Evolutionary conservation across 2,888 invertebrate species (phyloP).

Genomic region (Stictocephala bisonia): DNA sequence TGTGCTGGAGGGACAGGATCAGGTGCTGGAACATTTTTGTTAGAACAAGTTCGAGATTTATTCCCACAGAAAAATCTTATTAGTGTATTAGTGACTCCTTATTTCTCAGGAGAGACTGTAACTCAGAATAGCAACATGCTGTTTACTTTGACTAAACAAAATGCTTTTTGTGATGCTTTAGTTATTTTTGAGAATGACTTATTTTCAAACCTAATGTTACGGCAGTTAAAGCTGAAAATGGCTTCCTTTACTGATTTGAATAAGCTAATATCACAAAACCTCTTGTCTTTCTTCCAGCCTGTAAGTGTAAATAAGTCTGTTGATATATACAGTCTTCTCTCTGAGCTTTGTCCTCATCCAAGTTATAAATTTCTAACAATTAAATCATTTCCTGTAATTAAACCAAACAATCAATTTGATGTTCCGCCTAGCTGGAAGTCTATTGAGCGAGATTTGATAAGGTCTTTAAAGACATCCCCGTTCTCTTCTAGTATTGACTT

Average conservation of each 20-base stretch:
- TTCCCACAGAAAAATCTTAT: conserved; percentile 66
- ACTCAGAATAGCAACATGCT: conserved; percentile 69
- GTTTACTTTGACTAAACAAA: conserved; percentile 66
- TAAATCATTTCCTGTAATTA: conserved; percentile 58
- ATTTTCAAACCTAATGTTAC: conserved; percentile 64
- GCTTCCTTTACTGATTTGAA: conserved; percentile 66
- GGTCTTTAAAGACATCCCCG: conserved; percentile 47
- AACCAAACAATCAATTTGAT: conserved; percentile 58
- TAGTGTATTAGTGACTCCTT: conserved; percentile 66
- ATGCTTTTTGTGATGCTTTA: conserved; percentile 64
- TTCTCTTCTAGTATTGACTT: conserved; percentile 25
- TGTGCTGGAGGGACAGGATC: conserved; percentile 70
- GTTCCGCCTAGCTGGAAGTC: conserved; percentile 50
- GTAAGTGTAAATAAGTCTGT: conserved; percentile 50
- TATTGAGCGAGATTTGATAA: conserved; percentile 59
- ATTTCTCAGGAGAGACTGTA: conserved; percentile 66
- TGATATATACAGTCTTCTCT: conserved; percentile 59
- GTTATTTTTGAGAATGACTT: conserved; percentile 67
- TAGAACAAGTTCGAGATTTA: conserved; percentile 65
- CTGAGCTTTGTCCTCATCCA: conserved; percentile 65
- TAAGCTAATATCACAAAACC: conserved; percentile 65
- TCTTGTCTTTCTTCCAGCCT: conserved; percentile 66
- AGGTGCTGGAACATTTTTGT: conserved; percentile 66
- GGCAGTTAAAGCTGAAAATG: conserved; percentile 61
- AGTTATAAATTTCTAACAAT: conserved; percentile 66